These are phyloP conservation scores for Sminthurinus signatus DNA, from an alignment of 1,140 invertebrate genomes.

Conservation along the genomic window DNA sequence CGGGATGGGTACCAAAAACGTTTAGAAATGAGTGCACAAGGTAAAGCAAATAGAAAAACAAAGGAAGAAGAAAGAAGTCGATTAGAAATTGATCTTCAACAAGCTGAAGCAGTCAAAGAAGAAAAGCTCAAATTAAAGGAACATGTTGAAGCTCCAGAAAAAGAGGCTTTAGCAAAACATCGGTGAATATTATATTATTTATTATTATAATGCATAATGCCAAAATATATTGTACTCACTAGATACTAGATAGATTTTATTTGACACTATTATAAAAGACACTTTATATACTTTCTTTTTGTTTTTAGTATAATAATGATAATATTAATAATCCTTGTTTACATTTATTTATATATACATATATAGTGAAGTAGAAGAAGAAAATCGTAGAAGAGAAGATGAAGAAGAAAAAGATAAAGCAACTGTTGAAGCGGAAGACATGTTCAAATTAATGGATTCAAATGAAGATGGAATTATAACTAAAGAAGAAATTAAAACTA, in stretches of 20 bases:
- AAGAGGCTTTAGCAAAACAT: conserved; percentile 67
- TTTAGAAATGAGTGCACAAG: conserved; percentile 66
- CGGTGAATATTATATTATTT: too few relatives aligned
- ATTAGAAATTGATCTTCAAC: conserved; percentile 62
- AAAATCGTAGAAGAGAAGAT: conserved; percentile 54
- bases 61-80: conserved; percentile 63
- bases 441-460: conserved; percentile 67
- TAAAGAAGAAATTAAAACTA: conserved; percentile 67
- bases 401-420: conserved; percentile 53
- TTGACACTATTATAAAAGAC: too few relatives aligned
- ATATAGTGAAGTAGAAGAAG: conserved; percentile 58
- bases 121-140: conserved; percentile 68
- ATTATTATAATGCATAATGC: too few relatives aligned
- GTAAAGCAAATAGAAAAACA: conserved; percentile 51
- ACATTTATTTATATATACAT: too few relatives aligned
- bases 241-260: too few relatives aligned
- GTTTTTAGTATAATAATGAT: too few relatives aligned
- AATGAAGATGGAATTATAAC: conserved; percentile 67
- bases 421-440: conserved; percentile 57
- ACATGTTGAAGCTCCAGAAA: conserved; percentile 65
- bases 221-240: too few relatives aligned
- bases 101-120: conserved; percentile 61
- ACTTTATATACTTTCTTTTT: too few relatives aligned
- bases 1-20: conserved; percentile 71
- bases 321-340: too few relatives aligned